Base-by-base conservation (phyloP, 2,888 invertebrate species). In the Aquatica leii region DNA sequence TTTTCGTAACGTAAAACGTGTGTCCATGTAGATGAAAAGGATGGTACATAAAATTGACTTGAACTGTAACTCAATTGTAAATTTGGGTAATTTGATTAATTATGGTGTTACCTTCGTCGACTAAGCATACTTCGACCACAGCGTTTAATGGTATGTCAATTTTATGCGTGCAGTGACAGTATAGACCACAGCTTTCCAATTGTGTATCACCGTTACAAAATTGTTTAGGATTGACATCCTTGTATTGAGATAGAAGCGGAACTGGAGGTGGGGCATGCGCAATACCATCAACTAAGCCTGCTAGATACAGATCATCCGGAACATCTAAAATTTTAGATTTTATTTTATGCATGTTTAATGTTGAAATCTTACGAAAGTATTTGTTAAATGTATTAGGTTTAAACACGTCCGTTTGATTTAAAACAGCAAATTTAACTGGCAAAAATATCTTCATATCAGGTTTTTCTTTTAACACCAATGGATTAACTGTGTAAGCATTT, bases 1-100 rank as follows among this genome's bases (percentile, higher is more conserved):
- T 95, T 84, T 94, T 95, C 74, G 95, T 89, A 48, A 95, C 93
- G 80, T 92, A 92, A 84, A 89, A 95, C 20, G 91, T 86, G 78
- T 93, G 91, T 64, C 95, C 95, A 85, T 95, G 95, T 79, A 95
- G 86, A 84, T 95, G 95, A 90, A 95, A 95, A 60, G 95, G 95
- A 86, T 95, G 95, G 77, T 93, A 94, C 78, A 95, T 85, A 82
- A 94, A 94, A 37, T 92, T 92, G 81, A 93, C 93, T 90, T 94
- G 94, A 71, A 94, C 94, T 94, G 86, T 35, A 77, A 75, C 46
- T 66, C 59, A 56, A 64, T 62, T 57, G 31, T 6, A 12, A 17
- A 8, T 11, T 34, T 12, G 5, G 17, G 11, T 14, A 8, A 9
- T 18, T n/a, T 14, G 1, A 15, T 20, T 2, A n/a, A 21, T 24